Conservation (phyloP, 2,113 vertebrate genomes). For the Mixornis gularis region DNA sequence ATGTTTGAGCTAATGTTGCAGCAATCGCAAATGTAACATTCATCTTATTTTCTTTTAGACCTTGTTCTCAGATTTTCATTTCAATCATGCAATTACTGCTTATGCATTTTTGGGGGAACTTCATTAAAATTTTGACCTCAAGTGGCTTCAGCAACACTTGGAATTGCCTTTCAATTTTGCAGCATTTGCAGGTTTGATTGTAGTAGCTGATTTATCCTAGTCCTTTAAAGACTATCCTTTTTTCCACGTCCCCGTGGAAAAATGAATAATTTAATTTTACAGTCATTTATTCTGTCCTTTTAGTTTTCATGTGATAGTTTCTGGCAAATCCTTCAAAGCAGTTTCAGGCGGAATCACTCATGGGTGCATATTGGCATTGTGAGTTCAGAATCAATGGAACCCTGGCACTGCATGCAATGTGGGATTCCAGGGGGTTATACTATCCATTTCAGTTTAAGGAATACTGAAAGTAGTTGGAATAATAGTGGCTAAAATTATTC, state of each 20-base stretch:
- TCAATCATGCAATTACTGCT: neutral
- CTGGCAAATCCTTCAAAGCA: neutral
- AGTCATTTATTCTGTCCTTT: neutral
- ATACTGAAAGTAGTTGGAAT: neutral
- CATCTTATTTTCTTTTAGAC: neutral
- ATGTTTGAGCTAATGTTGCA: neutral
- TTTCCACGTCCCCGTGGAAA: neutral
- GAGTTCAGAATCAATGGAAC: neutral
- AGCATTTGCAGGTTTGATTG: slow-evolving; percentile 12
- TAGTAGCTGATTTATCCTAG: neutral
- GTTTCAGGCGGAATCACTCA: neutral
- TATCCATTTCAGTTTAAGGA: neutral
- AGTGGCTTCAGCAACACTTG: neutral
- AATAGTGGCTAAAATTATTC: neutral
- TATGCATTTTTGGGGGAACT: neutral
- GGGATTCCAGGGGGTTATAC: neutral
- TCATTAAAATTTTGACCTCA: slow-evolving; percentile 23
- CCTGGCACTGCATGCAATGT: neutral
- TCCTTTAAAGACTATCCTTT: neutral
- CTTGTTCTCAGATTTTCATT: neutral
- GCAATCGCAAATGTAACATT: neutral
- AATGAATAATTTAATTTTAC: neutral
- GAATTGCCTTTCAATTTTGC: neutral
- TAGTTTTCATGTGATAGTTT: neutral
- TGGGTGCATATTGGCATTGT: neutral